Conservation (phyloP, 1,140 invertebrate species). For the Maconellicoccus hirsutus region DNA sequence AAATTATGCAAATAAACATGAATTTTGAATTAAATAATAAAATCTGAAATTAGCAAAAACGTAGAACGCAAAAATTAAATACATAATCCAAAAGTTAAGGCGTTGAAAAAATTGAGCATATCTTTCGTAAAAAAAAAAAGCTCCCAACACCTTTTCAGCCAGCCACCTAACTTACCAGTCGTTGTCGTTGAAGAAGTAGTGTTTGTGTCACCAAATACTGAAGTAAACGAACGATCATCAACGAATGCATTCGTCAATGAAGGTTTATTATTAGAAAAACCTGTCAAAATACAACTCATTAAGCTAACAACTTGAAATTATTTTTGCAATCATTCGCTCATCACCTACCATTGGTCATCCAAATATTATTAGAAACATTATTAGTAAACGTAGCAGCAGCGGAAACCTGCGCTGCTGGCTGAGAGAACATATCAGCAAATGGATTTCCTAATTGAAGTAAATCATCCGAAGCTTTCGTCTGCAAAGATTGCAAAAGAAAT, state of each 20-base stretch:
- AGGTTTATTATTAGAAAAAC: conserved; percentile 29
- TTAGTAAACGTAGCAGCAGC: conserved; percentile 24
- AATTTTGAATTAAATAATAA: no score
- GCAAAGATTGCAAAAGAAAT: conserved; percentile 26
- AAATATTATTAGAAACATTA: conserved; percentile 41
- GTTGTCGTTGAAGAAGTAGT: conserved; percentile 40
- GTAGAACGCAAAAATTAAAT: background rate
- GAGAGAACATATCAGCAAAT: conserved; percentile 72
- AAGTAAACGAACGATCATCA: conserved; percentile 70
- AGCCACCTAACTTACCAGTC: conserved; percentile 6
- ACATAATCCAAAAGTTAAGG: background rate
- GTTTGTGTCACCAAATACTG: conserved; percentile 61
- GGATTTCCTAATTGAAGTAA: conserved; percentile 78
- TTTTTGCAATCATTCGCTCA: background rate
- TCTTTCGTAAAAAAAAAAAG: background rate
- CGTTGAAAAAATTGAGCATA: conserved; percentile 22
- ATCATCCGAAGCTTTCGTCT: conserved; percentile 66
- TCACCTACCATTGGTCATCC: conserved; percentile 51
- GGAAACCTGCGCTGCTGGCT: conserved; percentile 36
- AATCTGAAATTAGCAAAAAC: no score
- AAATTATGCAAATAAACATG: no score
- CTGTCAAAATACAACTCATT: background rate
- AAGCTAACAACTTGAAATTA: background rate
- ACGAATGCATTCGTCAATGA: conserved; percentile 63
- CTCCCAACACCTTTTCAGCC: background rate